Evolutionary conservation across 2,888 invertebrate species (phyloP).

Genomic region (Thecocarcelia acutangulata): DNA sequence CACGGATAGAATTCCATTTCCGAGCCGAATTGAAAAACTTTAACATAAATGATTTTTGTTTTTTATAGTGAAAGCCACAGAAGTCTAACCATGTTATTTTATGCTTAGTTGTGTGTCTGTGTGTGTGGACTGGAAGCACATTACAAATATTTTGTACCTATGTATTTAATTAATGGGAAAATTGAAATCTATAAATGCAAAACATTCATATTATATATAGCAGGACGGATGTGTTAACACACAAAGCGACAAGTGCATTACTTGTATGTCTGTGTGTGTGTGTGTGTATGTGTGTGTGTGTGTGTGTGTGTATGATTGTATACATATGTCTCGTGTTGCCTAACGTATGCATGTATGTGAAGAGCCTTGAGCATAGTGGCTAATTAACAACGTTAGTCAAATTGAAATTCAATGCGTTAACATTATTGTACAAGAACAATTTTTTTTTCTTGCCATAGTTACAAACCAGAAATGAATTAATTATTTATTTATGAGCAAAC

Average conservation of each 20-base stretch:
- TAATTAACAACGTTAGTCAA: constrained; percentile 65
- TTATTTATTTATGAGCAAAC: constrained; percentile 77
- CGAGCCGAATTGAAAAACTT: too few species aligned
- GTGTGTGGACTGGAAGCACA: not conserved
- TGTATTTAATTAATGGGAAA: constrained; percentile 60
- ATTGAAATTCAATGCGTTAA: constrained; percentile 62
- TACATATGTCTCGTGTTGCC: constrained; percentile 20
- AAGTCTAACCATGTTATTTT: constrained; percentile 4
- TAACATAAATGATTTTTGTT: too few species aligned
- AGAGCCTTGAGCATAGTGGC: constrained; percentile 54
- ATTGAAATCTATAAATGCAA: constrained; percentile 54
- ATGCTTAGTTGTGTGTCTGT: not conserved
- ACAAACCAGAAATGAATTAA: constrained; percentile 75
- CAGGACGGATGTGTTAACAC: too few species aligned
- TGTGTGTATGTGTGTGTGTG: not conserved
- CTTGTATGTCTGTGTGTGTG: not conserved
- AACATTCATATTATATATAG: constrained; percentile 52
- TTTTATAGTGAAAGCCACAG: constrained; percentile 9
- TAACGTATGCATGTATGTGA: constrained; percentile 16
- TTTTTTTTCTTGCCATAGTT: constrained; percentile 41
- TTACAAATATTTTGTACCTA: constrained; percentile 32
- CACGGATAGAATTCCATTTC: too few species aligned
- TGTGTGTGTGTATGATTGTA: too few species aligned
- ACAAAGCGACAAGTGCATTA: too few species aligned
- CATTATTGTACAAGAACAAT: constrained; percentile 16